Evolutionary conservation across 2,888 invertebrate species (phyloP), one percentile per base, ranked within the genome.

Genomic region (Pemphredon lugubris): DNA sequence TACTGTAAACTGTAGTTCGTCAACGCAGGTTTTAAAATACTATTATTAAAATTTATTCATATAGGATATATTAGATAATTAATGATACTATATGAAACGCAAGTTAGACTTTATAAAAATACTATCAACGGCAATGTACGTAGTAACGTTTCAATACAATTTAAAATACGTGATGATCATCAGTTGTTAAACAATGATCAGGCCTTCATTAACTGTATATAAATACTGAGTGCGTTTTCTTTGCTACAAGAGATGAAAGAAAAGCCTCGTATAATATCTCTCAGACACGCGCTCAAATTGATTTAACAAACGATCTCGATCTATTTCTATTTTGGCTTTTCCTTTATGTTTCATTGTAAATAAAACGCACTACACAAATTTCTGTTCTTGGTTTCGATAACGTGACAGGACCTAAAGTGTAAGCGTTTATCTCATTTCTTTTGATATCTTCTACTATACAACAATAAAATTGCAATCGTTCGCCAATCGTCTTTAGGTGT

Each of bases 81-180:
- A 55, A 74, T 71, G 71, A 63, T 74, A 47, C 55, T 42, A 48
- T 54, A 26, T 23, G 45, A 77, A 86, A 86, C 79, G 71, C 58
- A 87, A 86, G 68, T 82, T 84, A 87, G 73, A 84, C 79, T 86
- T 87, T 87, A 86, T 84, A 87, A 86, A 87, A 86, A 86, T 87
- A 84, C 80, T 84, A 87, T 83, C 74, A 85, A 87, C 83, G 81
- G 81, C 75, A 81, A 82, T 68, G 57, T 63, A 69, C 23, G 55
- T 77, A 77, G 72, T 81, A 85, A 86, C 82, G 78, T 77, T 81
- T 82, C 74, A 51, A 83, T 84, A 83, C 73, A 81, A 84, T 84
- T 86, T 79, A 75, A 80, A 80, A 78, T 81, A 61, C 23, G 42
- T 61, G 66, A 63, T 61, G 48, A 63, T 59, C 47, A 63, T 30